Evolutionary conservation across 2,888 invertebrate species (phyloP).

Genomic region (Aphrophora alni): DNA sequence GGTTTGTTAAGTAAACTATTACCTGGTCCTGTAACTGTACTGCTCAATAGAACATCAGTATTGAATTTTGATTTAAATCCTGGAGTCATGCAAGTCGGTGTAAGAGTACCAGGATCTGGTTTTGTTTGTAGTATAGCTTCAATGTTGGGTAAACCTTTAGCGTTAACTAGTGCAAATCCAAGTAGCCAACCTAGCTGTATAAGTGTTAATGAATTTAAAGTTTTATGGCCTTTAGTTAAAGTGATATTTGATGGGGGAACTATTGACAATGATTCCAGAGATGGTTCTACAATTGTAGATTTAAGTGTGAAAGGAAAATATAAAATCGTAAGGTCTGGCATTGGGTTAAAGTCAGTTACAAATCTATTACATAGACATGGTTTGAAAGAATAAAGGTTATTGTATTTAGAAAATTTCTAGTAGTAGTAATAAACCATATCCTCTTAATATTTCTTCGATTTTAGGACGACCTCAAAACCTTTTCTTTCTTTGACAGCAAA

Average conservation of each 20-base stretch:
- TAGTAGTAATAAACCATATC: no score
- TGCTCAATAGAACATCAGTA: constrained; percentile 75
- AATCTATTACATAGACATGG: constrained; percentile 62
- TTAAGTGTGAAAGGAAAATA: constrained; percentile 74
- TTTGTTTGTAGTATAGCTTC: constrained; percentile 78
- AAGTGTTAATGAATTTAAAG: constrained; percentile 77
- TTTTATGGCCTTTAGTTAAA: constrained; percentile 80
- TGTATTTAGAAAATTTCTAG: no score
- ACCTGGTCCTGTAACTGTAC: constrained; percentile 94
- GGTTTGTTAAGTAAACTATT: constrained; percentile 73
- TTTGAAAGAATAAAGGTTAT: constrained; percentile 36
- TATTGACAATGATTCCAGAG: constrained; percentile 65
- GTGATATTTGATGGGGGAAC: constrained; percentile 84
- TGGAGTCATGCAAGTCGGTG: constrained; percentile 79
- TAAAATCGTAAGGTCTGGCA: constrained; percentile 79
- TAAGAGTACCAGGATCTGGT: constrained; percentile 79
- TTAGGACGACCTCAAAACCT: no score
- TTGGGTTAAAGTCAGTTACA: constrained; percentile 66
- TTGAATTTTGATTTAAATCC: constrained; percentile 83
- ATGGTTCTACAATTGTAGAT: constrained; percentile 94
- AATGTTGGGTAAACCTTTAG: constrained; percentile 77
- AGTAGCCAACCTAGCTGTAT: constrained; percentile 83
- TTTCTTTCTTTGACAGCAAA: no score
- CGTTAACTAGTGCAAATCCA: constrained; percentile 94
- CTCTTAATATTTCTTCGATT: no score